phyloP scores from a whole-genome alignment of 2,888 invertebrate species.

The Diogma glabrata region DNA sequence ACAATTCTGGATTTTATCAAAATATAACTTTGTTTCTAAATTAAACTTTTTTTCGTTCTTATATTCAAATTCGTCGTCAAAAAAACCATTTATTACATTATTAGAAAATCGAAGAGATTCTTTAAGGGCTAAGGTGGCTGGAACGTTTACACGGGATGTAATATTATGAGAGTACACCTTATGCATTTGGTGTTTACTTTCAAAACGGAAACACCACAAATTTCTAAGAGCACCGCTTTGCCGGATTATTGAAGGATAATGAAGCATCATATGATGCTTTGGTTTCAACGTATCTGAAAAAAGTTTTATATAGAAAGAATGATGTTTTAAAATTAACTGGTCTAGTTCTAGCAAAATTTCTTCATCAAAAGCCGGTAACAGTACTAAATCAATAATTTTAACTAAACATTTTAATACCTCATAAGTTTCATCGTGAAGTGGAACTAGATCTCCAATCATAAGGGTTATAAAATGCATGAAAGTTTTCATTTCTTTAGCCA shows the following conservation, averaged over 20 bases:
- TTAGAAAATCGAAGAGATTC: not conserved
- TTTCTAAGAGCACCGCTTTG: not conserved
- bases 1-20: not conserved
- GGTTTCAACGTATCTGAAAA: not conserved
- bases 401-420: not conserved
- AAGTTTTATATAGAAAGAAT: not conserved
- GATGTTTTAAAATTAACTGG: not conserved
- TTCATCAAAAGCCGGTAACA: not conserved
- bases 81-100: not conserved
- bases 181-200: conserved; percentile 5
- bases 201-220: not conserved
- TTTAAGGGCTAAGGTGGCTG: not conserved
- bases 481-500: conserved; percentile 5
- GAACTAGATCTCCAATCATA: conserved; percentile 4
- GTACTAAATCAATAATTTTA: not conserved
- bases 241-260: not conserved
- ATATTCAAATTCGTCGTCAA: not conserved
- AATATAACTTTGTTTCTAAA: not conserved
- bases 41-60: not conserved
- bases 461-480: not conserved
- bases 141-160: not conserved
- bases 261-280: conserved; percentile 2
- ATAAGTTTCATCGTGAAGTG: not conserved
- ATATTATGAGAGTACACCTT: not conserved
- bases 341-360: not conserved